Conservation (phyloP, 2,113 vertebrate species). For the Sorex araneus region DNA sequence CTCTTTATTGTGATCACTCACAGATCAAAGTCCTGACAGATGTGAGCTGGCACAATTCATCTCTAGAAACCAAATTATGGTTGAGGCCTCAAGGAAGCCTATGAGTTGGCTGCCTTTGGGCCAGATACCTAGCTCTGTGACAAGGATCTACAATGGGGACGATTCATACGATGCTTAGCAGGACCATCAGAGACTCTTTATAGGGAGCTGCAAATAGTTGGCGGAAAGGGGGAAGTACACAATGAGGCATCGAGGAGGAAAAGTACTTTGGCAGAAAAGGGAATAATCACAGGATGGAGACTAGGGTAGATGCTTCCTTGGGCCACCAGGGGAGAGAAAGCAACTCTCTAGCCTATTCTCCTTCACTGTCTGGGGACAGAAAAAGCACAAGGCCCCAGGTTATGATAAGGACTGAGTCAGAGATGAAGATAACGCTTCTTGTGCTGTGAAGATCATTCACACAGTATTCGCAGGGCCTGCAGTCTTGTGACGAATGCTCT, state of each 20-base stretch:
- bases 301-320: neutral
- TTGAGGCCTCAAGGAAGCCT: neutral
- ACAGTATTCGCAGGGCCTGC: neutral
- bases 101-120: neutral
- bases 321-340: neutral
- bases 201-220: neutral
- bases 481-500: neutral
- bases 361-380: neutral
- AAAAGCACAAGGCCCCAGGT: neutral
- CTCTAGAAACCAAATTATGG: neutral
- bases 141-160: neutral
- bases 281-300: rapidly evolving
- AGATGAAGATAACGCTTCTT: neutral
- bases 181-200: neutral
- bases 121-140: neutral
- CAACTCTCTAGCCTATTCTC: neutral
- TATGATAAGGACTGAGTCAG: neutral
- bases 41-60: neutral
- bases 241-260: neutral
- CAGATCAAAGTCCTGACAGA: neutral
- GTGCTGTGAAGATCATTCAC: neutral
- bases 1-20: neutral
- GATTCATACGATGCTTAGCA: neutral
- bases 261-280: neutral
- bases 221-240: neutral